A percentile compares a stretch with the other conserved stretches of the same genome.
Conservation (phyloP, 1,140 invertebrate genomes). For the Brachionus paranguensis region DNA sequence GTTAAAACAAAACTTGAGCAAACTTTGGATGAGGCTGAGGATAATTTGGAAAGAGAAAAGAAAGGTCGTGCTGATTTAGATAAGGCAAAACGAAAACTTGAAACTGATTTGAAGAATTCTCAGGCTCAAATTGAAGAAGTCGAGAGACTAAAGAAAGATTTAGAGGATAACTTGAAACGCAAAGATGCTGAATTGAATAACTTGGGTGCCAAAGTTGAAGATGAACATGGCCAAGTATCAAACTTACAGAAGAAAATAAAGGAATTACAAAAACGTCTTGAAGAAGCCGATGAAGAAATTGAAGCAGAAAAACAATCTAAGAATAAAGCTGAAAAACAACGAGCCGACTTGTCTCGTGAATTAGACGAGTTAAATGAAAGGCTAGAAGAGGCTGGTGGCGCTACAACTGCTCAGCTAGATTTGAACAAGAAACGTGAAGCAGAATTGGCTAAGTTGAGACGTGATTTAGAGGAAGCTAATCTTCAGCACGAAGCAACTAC, state of each 20-base stretch:
- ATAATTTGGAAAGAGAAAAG: slow-evolving; percentile 95
- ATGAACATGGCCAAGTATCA: slow-evolving; percentile 87
- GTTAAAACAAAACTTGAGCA: slow-evolving; percentile 96
- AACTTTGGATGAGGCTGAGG: slow-evolving; percentile 92
- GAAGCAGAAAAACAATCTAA: slow-evolving; percentile 91
- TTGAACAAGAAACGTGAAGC: slow-evolving; percentile 99
- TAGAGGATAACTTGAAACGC: slow-evolving; percentile 70
- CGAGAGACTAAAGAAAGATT: slow-evolving; percentile 92
- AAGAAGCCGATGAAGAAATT: slow-evolving; percentile 93
- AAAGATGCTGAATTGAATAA: slow-evolving; percentile 95
- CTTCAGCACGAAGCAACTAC: slow-evolving; percentile 94
- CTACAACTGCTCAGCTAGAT: slow-evolving; percentile 95
- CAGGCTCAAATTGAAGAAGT: slow-evolving; percentile 95
- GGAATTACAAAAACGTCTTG: slow-evolving; percentile 76
- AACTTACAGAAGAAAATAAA: slow-evolving; percentile 98
- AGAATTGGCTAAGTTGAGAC: slow-evolving; percentile 91
- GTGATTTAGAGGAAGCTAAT: slow-evolving; percentile 94
- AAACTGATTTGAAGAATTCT: slow-evolving; percentile 96
- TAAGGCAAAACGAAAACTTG: slow-evolving; percentile 83
- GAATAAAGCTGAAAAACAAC: slow-evolving; percentile 80
- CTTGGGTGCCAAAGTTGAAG: slow-evolving; percentile 89
- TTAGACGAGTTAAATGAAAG: slow-evolving; percentile 93
- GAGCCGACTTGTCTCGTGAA: slow-evolving; percentile 87
- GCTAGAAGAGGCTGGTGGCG: slow-evolving; percentile 95
- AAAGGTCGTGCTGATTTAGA: slow-evolving; percentile 94